These are phyloP conservation scores for Mimas tiliae DNA, from an alignment of 2,888 invertebrate species.

Conservation along the genomic window DNA sequence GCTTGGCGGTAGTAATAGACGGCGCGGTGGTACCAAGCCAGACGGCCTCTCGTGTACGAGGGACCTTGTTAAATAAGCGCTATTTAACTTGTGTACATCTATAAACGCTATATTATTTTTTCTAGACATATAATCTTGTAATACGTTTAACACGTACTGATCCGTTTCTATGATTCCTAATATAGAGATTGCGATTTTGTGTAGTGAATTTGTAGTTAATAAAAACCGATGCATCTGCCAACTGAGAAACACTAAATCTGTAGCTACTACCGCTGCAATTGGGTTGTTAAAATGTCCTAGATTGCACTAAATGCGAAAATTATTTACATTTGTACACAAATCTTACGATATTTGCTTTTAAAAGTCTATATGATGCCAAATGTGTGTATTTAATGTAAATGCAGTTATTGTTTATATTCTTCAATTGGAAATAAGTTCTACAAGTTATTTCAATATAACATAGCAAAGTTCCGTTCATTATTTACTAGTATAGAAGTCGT, in stretches of 20 bases:
- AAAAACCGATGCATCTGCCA: not conserved
- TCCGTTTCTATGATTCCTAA: not conserved
- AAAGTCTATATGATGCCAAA: not conserved
- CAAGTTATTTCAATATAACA: no score
- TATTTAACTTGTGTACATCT: no score
- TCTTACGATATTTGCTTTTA: not conserved
- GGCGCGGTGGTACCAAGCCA: no score
- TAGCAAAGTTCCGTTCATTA: not conserved
- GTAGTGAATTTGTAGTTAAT: not conserved
- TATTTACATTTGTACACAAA: not conserved
- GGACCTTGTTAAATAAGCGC: no score
- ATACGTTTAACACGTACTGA: no score
- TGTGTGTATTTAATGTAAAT: not conserved
- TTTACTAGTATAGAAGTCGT: not conserved
- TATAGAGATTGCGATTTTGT: not conserved
- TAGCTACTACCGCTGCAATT: not conserved
- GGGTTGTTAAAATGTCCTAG: not conserved
- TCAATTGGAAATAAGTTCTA: no score
- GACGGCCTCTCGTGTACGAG: no score
- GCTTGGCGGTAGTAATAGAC: no score
- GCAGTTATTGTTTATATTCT: no score
- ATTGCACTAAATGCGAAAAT: conserved; percentile 7
- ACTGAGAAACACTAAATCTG: conserved; percentile 4
- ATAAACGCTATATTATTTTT: no score
- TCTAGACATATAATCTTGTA: no score